Evolutionary conservation across 2,888 invertebrate species (phyloP).

Genomic region (Athalia circularis): DNA sequence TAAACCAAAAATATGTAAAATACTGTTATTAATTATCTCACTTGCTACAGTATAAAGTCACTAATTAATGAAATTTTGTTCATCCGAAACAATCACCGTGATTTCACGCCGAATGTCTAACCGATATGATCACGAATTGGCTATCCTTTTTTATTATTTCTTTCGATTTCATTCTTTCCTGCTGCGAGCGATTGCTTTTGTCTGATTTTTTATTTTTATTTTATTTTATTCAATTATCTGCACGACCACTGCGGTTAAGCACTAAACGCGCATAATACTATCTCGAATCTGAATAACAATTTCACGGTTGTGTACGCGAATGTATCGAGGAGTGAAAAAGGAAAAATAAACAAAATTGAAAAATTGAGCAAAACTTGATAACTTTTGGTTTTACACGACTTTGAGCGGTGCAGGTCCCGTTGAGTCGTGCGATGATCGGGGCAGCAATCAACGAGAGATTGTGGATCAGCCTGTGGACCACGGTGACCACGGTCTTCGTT

Average conservation of each 20-base stretch:
- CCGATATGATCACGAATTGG: no score
- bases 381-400: conserved; percentile 2
- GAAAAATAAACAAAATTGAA: not conserved
- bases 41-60: not conserved
- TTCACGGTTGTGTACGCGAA: no score
- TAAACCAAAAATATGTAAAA: not conserved
- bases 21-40: not conserved
- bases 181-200: not conserved
- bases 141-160: no score
- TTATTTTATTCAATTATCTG: not conserved
- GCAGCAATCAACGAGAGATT: conserved; percentile 33
- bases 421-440: not conserved
- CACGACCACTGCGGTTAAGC: not conserved
- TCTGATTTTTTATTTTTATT: not conserved
- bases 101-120: no score
- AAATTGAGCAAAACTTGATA: not conserved
- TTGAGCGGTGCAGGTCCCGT: conserved; percentile 25
- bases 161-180: no score
- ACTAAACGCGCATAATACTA: no score
- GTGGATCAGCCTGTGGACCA: conserved; percentile 42
- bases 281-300: no score
- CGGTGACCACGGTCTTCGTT: conserved; percentile 26
- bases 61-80: no score
- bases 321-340: not conserved
- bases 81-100: no score